Evolutionary conservation across 2,113 vertebrate genomes (phyloP).

Genomic region (Calcarius ornatus): DNA sequence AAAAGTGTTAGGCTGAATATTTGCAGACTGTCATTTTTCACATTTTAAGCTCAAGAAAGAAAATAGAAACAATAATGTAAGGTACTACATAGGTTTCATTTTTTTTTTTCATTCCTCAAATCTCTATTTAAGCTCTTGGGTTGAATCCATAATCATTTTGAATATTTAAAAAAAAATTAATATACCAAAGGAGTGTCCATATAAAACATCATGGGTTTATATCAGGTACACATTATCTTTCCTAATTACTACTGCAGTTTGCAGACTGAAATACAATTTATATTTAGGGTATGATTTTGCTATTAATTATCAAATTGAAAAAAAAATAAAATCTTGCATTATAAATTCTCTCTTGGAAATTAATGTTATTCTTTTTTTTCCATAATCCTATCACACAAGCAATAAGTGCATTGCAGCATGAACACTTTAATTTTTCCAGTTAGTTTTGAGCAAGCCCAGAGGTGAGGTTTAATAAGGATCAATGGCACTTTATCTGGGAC

Average conservation of each 20-base stretch:
- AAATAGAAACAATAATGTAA: slow-evolving; percentile 53
- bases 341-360: slow-evolving; percentile 85
- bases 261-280: slow-evolving; percentile 75
- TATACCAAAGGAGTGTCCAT: slow-evolving; percentile 63
- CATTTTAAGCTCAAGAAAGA: slow-evolving; percentile 52
- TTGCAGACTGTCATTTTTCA: slow-evolving; percentile 43
- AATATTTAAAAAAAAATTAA: slow-evolving; percentile 72
- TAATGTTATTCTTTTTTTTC: slow-evolving; percentile 83
- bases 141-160: slow-evolving; percentile 54
- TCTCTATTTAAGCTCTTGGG: slow-evolving; percentile 53
- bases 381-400: slow-evolving; percentile 86
- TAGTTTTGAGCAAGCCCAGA: slow-evolving; percentile 94
- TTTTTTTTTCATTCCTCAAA: slow-evolving; percentile 21
- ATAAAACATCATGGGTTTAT: slow-evolving; percentile 65
- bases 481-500: slow-evolving; percentile 99
- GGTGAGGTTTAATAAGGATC: slow-evolving; percentile 99
- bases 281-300: slow-evolving; percentile 75
- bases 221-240: slow-evolving; percentile 75
- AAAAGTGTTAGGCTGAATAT: slow-evolving; percentile 35
- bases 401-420: slow-evolving; percentile 92
- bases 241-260: slow-evolving; percentile 74
- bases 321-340: slow-evolving; percentile 80
- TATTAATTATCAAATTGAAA: slow-evolving; percentile 78
- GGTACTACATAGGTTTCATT: background rate
- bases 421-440: slow-evolving; percentile 97